A percentile compares a stretch with the other conserved stretches of the same genome.
phyloP scores from a whole-genome alignment of 1,140 invertebrate species.

The Formica exsecta region DNA sequence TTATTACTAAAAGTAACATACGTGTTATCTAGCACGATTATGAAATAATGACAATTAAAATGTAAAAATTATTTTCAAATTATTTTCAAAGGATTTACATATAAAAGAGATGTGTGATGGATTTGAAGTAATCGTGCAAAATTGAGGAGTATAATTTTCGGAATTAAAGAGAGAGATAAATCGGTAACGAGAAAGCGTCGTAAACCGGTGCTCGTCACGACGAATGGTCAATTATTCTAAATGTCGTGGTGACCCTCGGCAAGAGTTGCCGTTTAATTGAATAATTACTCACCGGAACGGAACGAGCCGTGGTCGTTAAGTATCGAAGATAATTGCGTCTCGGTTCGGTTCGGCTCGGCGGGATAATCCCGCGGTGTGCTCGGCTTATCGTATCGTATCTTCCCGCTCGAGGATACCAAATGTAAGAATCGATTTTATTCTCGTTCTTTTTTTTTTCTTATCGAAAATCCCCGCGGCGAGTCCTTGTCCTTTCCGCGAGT shows the following conservation, averaged over 20 bases:
- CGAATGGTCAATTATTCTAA: conserved; percentile 28
- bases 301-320: conserved; percentile 63
- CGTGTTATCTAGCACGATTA: neutral
- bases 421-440: neutral
- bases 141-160: no score
- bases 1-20: neutral
- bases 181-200: neutral
- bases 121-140: neutral
- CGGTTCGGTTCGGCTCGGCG: conserved; percentile 42
- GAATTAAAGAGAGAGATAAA: neutral
- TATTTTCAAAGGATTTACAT: neutral
- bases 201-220: neutral
- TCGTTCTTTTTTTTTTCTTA: neutral
- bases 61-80: neutral
- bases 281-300: conserved; percentile 71
- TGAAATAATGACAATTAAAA: neutral
- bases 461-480: conserved; percentile 2
- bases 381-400: conserved; percentile 30
- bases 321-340: conserved; percentile 65
- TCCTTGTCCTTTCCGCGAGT: conserved; percentile 30
- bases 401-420: conserved; percentile 23
- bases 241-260: conserved; percentile 2
- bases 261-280: conserved; percentile 60
- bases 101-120: neutral
- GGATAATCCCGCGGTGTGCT: conserved; percentile 53